Base-by-base conservation (phyloP, 2,797 vertebrate genomes). In the Acridotheres tristis region DNA sequence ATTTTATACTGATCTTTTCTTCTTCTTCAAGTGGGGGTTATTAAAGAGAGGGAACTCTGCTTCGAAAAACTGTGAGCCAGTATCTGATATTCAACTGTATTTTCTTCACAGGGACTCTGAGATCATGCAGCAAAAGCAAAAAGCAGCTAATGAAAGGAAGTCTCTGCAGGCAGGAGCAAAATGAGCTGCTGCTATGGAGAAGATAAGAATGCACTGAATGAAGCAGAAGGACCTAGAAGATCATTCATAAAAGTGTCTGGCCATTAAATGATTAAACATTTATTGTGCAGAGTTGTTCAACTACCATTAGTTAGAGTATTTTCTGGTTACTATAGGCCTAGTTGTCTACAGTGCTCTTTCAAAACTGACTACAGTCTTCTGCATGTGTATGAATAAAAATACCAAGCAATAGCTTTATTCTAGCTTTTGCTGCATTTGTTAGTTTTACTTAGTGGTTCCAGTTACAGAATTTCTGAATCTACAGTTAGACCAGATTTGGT, bases 61-160 rank as follows among this genome's bases (percentile, higher is more conserved):
- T 61, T 65, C 40, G 16, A 58, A 57, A 77, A 83, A 61, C 3
- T 47, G 21, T 45, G 27, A 91, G 16, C 23, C 7, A 8, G 5
- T 36, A 17, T 73, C 36, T 76, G 40, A 88, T 90, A 73, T 23
- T 5, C 26, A 59, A 5, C 10, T 50, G 26, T 55, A 68, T 91
- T 85, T 87, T 66, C 42, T 84, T 97, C 91, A 68, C 96, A 98
- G 98, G 92, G 98, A 98, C 77, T 97, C 98, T 94, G 98, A 98
- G 97, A 98, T 98, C 54, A 98, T 98, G 98, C 98, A 98, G 73
- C 97, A 98, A 79, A 98, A 98, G 85, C 98, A 98, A 90, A 98
- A 98, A 85, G 97, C 95, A 11, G 97, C 98, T 69, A 96, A 98
- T 93, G 97, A 98, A 91, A 98, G 97, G 94, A 98, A 98, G 59